These are phyloP conservation scores for Phyllotreta cruciferae DNA, from an alignment of 2,888 invertebrate species.

Conservation along the genomic window DNA sequence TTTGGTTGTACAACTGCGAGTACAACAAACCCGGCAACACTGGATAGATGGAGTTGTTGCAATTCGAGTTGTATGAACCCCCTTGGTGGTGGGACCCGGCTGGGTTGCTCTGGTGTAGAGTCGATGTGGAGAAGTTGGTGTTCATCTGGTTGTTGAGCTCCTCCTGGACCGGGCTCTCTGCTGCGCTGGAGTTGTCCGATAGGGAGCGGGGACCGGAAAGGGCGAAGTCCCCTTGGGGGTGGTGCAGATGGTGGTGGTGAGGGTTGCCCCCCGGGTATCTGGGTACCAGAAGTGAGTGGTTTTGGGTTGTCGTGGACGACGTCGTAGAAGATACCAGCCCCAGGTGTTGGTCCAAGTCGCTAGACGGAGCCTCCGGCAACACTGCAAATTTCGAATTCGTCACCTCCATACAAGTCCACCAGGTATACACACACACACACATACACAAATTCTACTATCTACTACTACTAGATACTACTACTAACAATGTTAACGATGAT, in stretches of 20 bases:
- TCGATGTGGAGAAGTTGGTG: constrained; percentile 69
- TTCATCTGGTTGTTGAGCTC: constrained; percentile 67
- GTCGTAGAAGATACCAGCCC: constrained; percentile 68
- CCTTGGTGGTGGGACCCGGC: too few relatives aligned
- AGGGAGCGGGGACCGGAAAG: constrained; percentile 76
- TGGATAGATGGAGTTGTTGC: constrained; percentile 77
- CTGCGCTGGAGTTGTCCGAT: constrained; percentile 83
- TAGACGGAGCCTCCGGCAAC: constrained; percentile 79
- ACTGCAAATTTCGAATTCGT: constrained; percentile 67
- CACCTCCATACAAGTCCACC: too few relatives aligned
- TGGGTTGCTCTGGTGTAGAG: too few relatives aligned
- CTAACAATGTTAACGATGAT: too few relatives aligned
- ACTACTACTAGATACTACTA: too few relatives aligned
- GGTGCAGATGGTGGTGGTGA: constrained; percentile 60
- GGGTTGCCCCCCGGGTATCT: constrained; percentile 69
- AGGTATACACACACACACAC: too few relatives aligned
- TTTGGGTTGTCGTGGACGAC: constrained; percentile 51
- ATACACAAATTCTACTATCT: too few relatives aligned
- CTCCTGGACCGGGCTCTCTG: constrained; percentile 84
- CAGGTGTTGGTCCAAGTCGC: constrained; percentile 76
- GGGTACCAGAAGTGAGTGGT: constrained; percentile 70
- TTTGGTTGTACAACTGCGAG: constrained; percentile 81
- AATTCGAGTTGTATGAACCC: too few relatives aligned
- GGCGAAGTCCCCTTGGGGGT: constrained; percentile 69
- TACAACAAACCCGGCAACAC: constrained; percentile 84